These are phyloP conservation scores for Pogonomyrmex barbatus DNA, from an alignment of 1,140 invertebrate species.

Conservation along the genomic window DNA sequence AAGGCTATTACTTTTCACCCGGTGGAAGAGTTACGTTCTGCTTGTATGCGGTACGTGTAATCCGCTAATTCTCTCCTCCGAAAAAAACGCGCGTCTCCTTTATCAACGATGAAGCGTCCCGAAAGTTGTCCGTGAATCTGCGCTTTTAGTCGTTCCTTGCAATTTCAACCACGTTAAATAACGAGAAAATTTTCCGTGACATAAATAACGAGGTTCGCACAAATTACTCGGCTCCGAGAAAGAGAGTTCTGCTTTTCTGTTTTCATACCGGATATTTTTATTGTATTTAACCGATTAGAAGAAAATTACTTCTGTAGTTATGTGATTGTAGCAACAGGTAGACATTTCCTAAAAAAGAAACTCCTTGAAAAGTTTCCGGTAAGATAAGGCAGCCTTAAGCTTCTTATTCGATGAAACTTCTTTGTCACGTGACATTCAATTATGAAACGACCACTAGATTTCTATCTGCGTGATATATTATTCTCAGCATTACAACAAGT, in stretches of 20 bases:
- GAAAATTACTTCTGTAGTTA: not conserved
- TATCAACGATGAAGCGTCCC: not conserved
- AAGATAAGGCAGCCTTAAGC: slow-evolving; percentile 1
- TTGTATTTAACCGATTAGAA: slow-evolving; percentile 1
- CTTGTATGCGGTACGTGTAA: not conserved
- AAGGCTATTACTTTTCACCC: slow-evolving; percentile 36
- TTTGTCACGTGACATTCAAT: slow-evolving; percentile 17
- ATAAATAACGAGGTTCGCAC: not conserved
- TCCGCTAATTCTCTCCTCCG: slow-evolving; percentile 25
- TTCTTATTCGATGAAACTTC: not conserved
- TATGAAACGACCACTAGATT: slow-evolving; percentile 17
- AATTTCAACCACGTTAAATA: not conserved
- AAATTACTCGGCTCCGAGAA: not conserved
- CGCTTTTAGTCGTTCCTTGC: not conserved
- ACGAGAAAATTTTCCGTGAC: not conserved
- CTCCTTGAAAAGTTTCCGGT: slow-evolving; percentile 16
- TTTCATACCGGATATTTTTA: slow-evolving; percentile 7
- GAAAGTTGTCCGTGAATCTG: not conserved
- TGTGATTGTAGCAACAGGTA: slow-evolving; percentile 32
- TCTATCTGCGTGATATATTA: slow-evolving; percentile 21
- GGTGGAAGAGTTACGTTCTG: slow-evolving; percentile 14
- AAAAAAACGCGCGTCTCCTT: slow-evolving; percentile 14
- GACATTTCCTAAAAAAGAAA: slow-evolving; percentile 8
- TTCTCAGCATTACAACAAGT: not conserved
- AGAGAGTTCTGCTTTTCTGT: not conserved